A percentile compares a stretch with the other conserved stretches of the same genome.
phyloP scores from a whole-genome alignment of 2,888 invertebrate genomes.

The Melolontha melolontha region DNA sequence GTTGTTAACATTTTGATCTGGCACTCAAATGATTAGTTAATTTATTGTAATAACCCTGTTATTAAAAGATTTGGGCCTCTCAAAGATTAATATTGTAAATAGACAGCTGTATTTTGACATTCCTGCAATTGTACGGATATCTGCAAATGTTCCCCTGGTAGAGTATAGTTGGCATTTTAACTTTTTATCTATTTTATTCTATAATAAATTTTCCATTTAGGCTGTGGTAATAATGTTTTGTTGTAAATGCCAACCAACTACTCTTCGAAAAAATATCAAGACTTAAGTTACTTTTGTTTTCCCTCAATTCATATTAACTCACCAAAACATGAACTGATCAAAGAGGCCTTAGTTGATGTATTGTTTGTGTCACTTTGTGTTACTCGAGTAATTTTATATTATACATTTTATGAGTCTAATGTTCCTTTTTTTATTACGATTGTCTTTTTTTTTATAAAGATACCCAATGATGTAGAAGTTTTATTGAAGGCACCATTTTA shows the following conservation, averaged over 20 bases:
- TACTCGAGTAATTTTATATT: constrained; percentile 31
- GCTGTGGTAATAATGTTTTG: constrained; percentile 24
- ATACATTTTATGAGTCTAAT: constrained; percentile 28
- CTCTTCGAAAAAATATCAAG: neutral
- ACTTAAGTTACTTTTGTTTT: constrained; percentile 4
- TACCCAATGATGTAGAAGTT: constrained; percentile 27
- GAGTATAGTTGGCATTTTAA: constrained; percentile 13
- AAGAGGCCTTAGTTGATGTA: constrained; percentile 12
- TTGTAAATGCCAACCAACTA: constrained; percentile 26
- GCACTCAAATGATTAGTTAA: neutral
- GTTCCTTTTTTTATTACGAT: constrained; percentile 31
- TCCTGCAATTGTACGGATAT: too few relatives aligned
- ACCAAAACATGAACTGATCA: constrained; percentile 3
- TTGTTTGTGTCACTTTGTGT: constrained; percentile 12
- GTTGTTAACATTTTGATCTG: constrained; percentile 11
- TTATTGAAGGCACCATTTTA: constrained; percentile 29
- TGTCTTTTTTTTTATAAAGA: constrained; percentile 31
- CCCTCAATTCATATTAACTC: neutral
- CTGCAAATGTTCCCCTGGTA: neutral
- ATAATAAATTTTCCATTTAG: constrained; percentile 27
- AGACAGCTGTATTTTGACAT: too few relatives aligned
- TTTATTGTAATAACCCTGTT: constrained; percentile 8
- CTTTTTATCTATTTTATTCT: constrained; percentile 10
- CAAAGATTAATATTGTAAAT: neutral
- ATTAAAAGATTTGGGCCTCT: constrained; percentile 2